Evolutionary conservation across 1,140 invertebrate species (phyloP).

Genomic region (Arctopsyche grandis): DNA sequence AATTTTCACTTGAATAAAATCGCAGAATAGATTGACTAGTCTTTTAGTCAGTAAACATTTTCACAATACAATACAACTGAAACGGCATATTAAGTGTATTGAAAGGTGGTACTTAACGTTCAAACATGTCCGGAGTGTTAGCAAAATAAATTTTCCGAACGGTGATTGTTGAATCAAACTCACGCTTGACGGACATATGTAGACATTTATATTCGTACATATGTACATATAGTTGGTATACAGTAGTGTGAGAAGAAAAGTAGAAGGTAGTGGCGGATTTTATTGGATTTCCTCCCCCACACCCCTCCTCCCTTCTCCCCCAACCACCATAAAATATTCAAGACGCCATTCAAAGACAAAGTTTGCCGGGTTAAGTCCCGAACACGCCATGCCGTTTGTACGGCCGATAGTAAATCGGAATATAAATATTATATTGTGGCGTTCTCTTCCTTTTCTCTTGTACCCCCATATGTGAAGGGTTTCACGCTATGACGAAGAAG

Average conservation of each 20-base stretch:
- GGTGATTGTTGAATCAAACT: too few species aligned
- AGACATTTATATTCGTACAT: too few species aligned
- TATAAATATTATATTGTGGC: constrained; percentile 38
- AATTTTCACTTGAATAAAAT: too few species aligned
- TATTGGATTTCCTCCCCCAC: constrained; percentile 44
- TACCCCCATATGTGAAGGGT: background rate
- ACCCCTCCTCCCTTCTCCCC: too few species aligned
- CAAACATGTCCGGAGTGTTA: too few species aligned
- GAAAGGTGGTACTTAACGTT: too few species aligned
- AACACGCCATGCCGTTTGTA: constrained; percentile 37
- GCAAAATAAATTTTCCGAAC: too few species aligned
- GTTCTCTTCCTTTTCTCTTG: background rate
- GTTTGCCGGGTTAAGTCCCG: constrained; percentile 34
- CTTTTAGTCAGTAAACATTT: too few species aligned
- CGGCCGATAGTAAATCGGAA: constrained; percentile 37
- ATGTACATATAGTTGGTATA: background rate
- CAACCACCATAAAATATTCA: constrained; percentile 44
- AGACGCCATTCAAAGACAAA: constrained; percentile 47
- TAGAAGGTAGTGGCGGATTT: constrained; percentile 30
- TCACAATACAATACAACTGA: too few species aligned
- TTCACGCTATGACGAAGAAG: background rate
- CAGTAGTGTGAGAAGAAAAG: background rate
- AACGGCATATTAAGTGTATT: too few species aligned
- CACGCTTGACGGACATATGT: too few species aligned
- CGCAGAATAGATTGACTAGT: too few species aligned